Conservation (phyloP, 1,140 invertebrate genomes). For the Thaumetopoea pityocampa region DNA sequence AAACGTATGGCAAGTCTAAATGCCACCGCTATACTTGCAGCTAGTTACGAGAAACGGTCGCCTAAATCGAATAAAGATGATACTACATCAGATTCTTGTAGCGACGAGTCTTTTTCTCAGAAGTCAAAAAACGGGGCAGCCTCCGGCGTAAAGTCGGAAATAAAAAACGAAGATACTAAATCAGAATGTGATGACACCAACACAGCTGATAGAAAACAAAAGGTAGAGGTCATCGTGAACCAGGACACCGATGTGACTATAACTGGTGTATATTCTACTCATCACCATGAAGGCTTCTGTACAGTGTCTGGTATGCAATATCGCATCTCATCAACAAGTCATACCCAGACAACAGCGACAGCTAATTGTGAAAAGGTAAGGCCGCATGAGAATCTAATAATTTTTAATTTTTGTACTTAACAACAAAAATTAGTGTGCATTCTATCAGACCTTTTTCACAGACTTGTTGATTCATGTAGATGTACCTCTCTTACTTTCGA, state of each 20-base stretch:
- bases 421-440: neutral
- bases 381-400: too few relatives aligned
- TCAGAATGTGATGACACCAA: slow-evolving; percentile 74
- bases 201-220: slow-evolving; percentile 76
- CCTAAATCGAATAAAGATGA: slow-evolving; percentile 77
- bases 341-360: slow-evolving; percentile 87
- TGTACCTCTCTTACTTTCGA: slow-evolving; percentile 5
- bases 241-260: slow-evolving; percentile 92
- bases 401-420: too few relatives aligned
- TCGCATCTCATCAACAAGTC: slow-evolving; percentile 83
- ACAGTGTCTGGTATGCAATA: slow-evolving; percentile 90
- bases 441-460: neutral
- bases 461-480: slow-evolving; percentile 3
- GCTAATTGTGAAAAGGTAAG: slow-evolving; percentile 80
- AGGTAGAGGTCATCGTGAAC: slow-evolving; percentile 83
- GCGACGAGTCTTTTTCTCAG: slow-evolving; percentile 73
- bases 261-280: slow-evolving; percentile 84
- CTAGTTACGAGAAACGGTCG: slow-evolving; percentile 89
- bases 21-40: slow-evolving; percentile 93
- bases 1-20: slow-evolving; percentile 96
- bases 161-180: slow-evolving; percentile 77
- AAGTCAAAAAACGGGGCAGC: slow-evolving; percentile 68
- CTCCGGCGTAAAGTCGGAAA: slow-evolving; percentile 71
- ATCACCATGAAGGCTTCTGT: slow-evolving; percentile 88
- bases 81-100: slow-evolving; percentile 71